Percentiles rank a stretch among this genome's conserved stretches.
phyloP scores from a whole-genome alignment of 64 coral and sea anemone species.

The Porites australiensis region DNA sequence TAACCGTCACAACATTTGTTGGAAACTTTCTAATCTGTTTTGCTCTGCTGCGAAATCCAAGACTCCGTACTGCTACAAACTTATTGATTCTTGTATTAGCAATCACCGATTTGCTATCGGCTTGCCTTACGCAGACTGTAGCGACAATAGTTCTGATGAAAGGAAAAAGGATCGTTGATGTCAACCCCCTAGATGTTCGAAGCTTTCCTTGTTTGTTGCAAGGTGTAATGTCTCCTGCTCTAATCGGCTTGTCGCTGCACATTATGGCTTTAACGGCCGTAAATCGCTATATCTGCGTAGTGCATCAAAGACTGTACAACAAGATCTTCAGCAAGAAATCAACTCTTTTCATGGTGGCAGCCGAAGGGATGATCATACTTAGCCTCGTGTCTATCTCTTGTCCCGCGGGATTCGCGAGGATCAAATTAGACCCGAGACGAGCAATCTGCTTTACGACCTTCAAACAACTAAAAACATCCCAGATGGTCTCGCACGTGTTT shows the following conservation, averaged over 20 bases:
- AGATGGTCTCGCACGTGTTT: conserved; percentile 6
- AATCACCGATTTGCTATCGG: not conserved
- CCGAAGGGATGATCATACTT: not conserved
- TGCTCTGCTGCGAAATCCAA: not conserved
- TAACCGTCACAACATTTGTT: not conserved
- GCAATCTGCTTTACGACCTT: conserved; percentile 19
- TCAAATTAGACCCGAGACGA: conserved; percentile 20
- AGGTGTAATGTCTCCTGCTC: conserved; percentile 15
- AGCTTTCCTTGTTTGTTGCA: not conserved
- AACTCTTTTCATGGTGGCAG: not conserved
- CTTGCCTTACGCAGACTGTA: not conserved
- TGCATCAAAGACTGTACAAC: not conserved
- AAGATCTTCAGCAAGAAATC: conserved; percentile 19
- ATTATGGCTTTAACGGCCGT: conserved; percentile 28
- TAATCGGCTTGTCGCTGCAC: conserved; percentile 15
- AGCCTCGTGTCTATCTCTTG: not conserved
- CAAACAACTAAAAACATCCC: not conserved
- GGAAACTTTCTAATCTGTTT: conserved; percentile 37
- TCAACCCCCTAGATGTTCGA: conserved; percentile 22
- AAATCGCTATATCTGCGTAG: conserved; percentile 37
- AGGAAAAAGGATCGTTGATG: conserved; percentile 25
- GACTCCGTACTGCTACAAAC: conserved; percentile 19
- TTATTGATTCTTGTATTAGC: conserved; percentile 7
- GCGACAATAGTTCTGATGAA: conserved; percentile 19
- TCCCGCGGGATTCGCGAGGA: not conserved